These are phyloP conservation scores for Heliconius congener DNA, from an alignment of 1,140 invertebrate genomes.

Conservation along the genomic window DNA sequence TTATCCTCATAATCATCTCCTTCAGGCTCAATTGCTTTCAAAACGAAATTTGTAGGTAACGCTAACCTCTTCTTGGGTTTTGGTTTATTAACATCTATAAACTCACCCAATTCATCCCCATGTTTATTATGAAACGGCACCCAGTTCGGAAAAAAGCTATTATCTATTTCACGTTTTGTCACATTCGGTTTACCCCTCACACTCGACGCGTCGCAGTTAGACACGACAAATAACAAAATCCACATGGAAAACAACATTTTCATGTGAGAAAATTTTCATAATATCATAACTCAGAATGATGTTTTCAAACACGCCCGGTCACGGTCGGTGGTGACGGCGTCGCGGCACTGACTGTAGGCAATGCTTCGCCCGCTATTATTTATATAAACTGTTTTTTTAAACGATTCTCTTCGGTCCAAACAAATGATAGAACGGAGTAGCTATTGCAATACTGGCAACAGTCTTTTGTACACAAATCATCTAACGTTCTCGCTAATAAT, in stretches of 20 bases:
- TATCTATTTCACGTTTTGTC: slow-evolving; percentile 55
- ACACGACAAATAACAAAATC: slow-evolving; percentile 45
- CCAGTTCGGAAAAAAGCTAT: slow-evolving; percentile 70
- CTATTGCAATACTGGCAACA: slow-evolving; percentile 37
- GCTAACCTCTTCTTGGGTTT: slow-evolving; percentile 71
- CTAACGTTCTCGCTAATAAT: neutral
- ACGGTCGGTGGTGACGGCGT: slow-evolving; percentile 42
- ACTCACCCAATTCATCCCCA: slow-evolving; percentile 67
- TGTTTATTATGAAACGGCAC: slow-evolving; percentile 73
- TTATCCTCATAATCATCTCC: slow-evolving; percentile 60
- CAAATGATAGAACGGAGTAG: slow-evolving; percentile 52
- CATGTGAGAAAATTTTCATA: slow-evolving; percentile 46
- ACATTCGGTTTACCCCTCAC: slow-evolving; percentile 61
- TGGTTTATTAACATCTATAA: slow-evolving; percentile 53
- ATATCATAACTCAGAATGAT: slow-evolving; percentile 43
- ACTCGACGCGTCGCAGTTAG: slow-evolving; percentile 46
- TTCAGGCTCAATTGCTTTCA: slow-evolving; percentile 57
- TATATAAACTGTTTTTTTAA: slow-evolving; percentile 72
- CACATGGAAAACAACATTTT: slow-evolving; percentile 45
- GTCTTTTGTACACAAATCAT: slow-evolving; percentile 14
- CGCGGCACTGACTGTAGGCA: slow-evolving; percentile 61
- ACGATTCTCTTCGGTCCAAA: slow-evolving; percentile 60
- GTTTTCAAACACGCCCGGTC: slow-evolving; percentile 39
- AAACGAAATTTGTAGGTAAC: slow-evolving; percentile 61
- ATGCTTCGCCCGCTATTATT: slow-evolving; percentile 69